Conservation (phyloP, 92 coral and sea anemone species). For the Diadumene lineata region DNA sequence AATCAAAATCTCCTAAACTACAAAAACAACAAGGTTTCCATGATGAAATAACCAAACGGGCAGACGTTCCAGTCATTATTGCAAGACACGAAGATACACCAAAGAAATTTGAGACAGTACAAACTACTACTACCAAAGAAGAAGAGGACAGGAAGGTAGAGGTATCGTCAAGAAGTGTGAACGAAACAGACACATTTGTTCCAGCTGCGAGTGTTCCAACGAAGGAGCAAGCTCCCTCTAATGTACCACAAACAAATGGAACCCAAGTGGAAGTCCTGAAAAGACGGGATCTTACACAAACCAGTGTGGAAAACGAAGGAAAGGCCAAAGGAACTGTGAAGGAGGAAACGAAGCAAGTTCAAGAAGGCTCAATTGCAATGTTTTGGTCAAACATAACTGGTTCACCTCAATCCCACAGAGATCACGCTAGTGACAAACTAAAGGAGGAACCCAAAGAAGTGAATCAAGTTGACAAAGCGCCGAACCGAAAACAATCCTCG, state of each 20-base stretch:
- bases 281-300: too few relatives aligned
- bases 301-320: too few relatives aligned
- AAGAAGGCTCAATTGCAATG: constrained; percentile 20
- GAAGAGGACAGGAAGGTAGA: too few relatives aligned
- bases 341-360: neutral
- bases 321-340: too few relatives aligned
- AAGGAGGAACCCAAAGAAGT: neutral
- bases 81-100: neutral
- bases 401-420: constrained; percentile 9
- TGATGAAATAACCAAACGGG: too few relatives aligned
- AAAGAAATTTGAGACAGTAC: neutral
- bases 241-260: neutral
- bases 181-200: too few relatives aligned
- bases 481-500: neutral
- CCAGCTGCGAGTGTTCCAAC: too few relatives aligned
- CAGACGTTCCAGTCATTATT: too few relatives aligned
- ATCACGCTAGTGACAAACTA: neutral
- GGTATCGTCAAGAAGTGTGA: too few relatives aligned
- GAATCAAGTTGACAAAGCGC: neutral
- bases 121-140: neutral
- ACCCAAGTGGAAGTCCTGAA: neutral
- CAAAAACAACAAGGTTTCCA: neutral
- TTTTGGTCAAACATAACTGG: constrained; percentile 10
- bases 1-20: neutral
- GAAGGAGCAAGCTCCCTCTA: too few relatives aligned